phyloP scores from a whole-genome alignment of 2,888 invertebrate species.

The Leptinotarsa peninsularis region DNA sequence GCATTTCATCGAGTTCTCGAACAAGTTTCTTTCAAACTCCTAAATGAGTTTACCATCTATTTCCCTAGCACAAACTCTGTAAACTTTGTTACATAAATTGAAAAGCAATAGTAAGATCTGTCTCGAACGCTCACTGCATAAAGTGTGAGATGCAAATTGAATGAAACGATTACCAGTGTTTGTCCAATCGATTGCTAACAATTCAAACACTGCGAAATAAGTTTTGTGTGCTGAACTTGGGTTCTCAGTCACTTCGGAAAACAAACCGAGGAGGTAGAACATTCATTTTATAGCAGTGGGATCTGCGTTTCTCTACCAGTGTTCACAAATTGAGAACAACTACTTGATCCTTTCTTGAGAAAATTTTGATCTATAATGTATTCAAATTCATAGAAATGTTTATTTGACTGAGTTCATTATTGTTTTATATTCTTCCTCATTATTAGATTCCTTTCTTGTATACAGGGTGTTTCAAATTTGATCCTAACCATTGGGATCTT shows the following conservation, averaged over 20 bases:
- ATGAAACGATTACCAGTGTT: constrained; percentile 19
- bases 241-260: neutral
- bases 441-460: too few species aligned
- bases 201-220: neutral
- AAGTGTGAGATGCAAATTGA: constrained; percentile 21
- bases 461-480: too few species aligned
- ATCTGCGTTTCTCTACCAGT: neutral
- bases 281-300: neutral
- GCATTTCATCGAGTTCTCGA: constrained; percentile 10
- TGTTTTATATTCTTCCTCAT: too few species aligned
- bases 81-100: constrained; percentile 17
- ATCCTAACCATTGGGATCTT: too few species aligned
- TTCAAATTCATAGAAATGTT: too few species aligned
- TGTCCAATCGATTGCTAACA: constrained; percentile 15
- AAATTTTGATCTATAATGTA: too few species aligned
- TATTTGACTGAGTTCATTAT: too few species aligned
- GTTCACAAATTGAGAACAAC: too few species aligned
- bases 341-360: too few species aligned
- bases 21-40: neutral
- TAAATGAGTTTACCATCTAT: constrained; percentile 4
- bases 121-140: constrained; percentile 5
- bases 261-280: neutral
- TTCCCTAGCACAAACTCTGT: neutral
- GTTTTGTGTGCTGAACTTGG: neutral
- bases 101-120: constrained; percentile 12